Evolutionary conservation across 2,113 vertebrate species (phyloP).

Genomic region (Haplochromis burtoni): DNA sequence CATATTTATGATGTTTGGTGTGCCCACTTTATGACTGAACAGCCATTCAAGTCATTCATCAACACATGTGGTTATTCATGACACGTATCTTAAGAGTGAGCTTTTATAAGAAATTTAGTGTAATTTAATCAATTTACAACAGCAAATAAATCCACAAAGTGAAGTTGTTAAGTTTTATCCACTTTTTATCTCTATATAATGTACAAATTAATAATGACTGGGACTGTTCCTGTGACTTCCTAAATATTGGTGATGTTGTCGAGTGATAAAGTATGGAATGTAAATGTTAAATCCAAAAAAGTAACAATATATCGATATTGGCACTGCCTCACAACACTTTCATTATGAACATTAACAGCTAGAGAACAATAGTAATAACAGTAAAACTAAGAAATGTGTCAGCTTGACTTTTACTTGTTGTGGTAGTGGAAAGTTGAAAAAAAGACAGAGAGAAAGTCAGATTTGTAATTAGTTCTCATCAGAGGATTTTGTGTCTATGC

Average conservation of each 20-base stretch:
- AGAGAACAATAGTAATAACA: neutral
- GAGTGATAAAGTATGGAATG: neutral
- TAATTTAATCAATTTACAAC: neutral
- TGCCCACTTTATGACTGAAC: neutral
- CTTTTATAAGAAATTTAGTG: neutral
- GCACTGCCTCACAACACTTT: neutral
- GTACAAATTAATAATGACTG: neutral
- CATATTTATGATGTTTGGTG: neutral
- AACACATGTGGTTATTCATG: neutral
- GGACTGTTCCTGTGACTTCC: neutral
- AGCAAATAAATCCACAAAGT: neutral
- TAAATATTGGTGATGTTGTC: neutral
- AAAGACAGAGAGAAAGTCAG: neutral
- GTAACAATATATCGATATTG: neutral
- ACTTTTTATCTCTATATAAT: neutral
- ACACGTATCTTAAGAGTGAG: neutral
- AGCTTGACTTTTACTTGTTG: slow-evolving; percentile 8
- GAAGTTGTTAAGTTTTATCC: neutral
- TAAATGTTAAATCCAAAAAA: neutral
- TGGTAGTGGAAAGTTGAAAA: slow-evolving; percentile 22
- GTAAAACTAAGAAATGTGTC: neutral
- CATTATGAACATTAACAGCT: neutral
- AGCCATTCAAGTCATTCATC: neutral
- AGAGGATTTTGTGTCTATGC: neutral
- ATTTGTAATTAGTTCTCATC: slow-evolving; percentile 12